Base-by-base conservation (phyloP, 2,113 vertebrate genomes). In the Zosterops pallidus region DNA sequence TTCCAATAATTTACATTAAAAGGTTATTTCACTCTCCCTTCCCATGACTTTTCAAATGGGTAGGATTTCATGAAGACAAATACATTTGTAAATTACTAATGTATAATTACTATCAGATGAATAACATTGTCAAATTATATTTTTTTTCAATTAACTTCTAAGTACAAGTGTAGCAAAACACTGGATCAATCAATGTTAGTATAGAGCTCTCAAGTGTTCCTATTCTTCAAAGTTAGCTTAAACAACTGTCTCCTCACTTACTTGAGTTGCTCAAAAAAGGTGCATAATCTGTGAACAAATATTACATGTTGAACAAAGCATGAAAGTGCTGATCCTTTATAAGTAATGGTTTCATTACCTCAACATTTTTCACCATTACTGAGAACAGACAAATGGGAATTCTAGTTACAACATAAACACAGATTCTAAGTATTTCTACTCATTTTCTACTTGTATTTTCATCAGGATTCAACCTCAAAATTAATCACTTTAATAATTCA, bases 281-380 rank as follows among this genome's bases (percentile, higher is more conserved):
- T 78, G 97, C 94, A 97, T 96, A 98, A 99, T 98, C 99, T 99
- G 99, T 96, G 98, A 99, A 98, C 96, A 98, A 98, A 99, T 95
- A 98, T 98, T 98, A 97, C 92, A 98, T 92, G 86, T 98, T 98
- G 98, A 98, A 98, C 96, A 97, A 98, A 93, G 95, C 83, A 93
- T 74, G 37, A 44, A 96, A 96, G 53, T 77, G 68, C 33, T 88
- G 93, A 94, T 81, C 57, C 55, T 81, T 39, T 83, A 11, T 23
- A 93, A 92, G 64, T 64, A 90, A 78, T 13, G 76, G 56, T 79
- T 97, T 94, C 65, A 88, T 71, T 85, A 86, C 44, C 60, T 90
- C 91, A 92, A 86, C 22, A 49, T 12, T 63, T 92, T 78, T 75
- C 41, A 94, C 67, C 74, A 92, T 26, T 26, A 42, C 46, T 90